Evolutionary conservation across 1,140 invertebrate genomes (phyloP).

Genomic region (Zaprionus kolodkinae): DNA sequence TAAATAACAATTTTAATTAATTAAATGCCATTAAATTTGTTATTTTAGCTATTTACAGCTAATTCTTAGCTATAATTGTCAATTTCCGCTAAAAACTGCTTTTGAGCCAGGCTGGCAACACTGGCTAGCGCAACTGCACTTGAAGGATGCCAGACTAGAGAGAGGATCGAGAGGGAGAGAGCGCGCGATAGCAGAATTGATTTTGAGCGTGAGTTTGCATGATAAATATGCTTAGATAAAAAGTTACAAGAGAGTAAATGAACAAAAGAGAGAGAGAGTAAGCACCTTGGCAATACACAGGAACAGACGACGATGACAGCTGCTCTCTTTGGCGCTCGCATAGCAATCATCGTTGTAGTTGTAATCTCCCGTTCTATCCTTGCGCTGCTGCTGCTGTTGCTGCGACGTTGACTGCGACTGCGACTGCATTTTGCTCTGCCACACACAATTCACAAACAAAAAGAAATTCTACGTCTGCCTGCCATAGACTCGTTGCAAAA

Average conservation of each 20-base stretch:
- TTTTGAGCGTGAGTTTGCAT: background rate
- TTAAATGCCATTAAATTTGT: too few relatives aligned
- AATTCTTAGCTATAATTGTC: too few relatives aligned
- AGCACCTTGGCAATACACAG: slow-evolving; percentile 64
- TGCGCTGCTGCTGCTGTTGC: slow-evolving; percentile 43
- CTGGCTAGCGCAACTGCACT: background rate
- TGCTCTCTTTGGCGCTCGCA: slow-evolving; percentile 35
- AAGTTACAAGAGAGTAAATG: background rate
- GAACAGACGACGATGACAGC: slow-evolving; percentile 67
- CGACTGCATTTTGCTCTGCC: slow-evolving; percentile 52
- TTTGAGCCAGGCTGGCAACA: background rate
- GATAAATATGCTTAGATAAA: background rate
- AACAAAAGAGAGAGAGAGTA: slow-evolving; percentile 14
- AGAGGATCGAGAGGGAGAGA: background rate
- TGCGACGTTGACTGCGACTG: slow-evolving; percentile 16
- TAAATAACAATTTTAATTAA: too few relatives aligned
- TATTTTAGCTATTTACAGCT: background rate
- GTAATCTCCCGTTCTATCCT: slow-evolving; percentile 36
- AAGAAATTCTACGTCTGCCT: slow-evolving; percentile 8
- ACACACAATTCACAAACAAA: slow-evolving; percentile 32
- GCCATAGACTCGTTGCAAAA: slow-evolving; percentile 20
- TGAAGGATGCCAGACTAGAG: background rate
- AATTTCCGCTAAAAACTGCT: too few relatives aligned
- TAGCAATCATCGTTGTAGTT: slow-evolving; percentile 28
- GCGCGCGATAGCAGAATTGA: background rate